Base-by-base conservation (phyloP, 2,797 vertebrate species). In the Urophycis tenuis region DNA sequence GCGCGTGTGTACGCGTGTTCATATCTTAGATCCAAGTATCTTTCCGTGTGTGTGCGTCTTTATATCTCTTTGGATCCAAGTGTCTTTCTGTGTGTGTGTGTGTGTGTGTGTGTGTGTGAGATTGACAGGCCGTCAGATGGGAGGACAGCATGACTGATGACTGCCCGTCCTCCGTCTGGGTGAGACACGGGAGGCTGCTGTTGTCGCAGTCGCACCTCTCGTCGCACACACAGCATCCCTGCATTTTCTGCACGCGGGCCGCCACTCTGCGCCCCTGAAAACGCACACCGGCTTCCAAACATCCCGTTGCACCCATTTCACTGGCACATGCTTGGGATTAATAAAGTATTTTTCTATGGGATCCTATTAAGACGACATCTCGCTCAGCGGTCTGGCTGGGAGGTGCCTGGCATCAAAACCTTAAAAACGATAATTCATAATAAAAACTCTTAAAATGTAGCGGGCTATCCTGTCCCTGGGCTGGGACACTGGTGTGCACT, bases 121-220 rank as follows among this genome's bases (percentile, higher is more conserved):
- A 83, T 73, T 86, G 90, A 85, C 87, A 87, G 89, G 53, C 81
- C 81, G 84, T 82, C 81, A 85, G 84, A 81, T 77, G 80, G 80
- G 84, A 85, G 84, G 87, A 91, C 87, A 88, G 89, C 81, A 91
- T 92, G 92, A 93, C 77, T 89, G 91, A 93, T 92, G 89, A 89
- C 87, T 86, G 79, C 83, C 49, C 81, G 80, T 79, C 79, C 70
- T 81, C 77, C 82, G 76, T 74, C 74, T 33, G 76, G 86, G 79
- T 82, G 86, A 82, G 88, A 88, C 84, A 86, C 80, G 81, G 87
- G 78, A 80, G 77, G 83, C 80, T 84, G 83, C 84, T 81, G 87
- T 88, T 90, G 82, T 90, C 89, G 80, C 81, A 85, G 85, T 76
- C 79, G 84, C 49, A 32, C 83, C 45, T 64, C 81, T 83, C n/a